A percentile compares a stretch with the other conserved stretches of the same genome.
Evolutionary conservation across 2,888 invertebrate species (phyloP).

Genomic region (Aphelenchoides bicaudatus): DNA sequence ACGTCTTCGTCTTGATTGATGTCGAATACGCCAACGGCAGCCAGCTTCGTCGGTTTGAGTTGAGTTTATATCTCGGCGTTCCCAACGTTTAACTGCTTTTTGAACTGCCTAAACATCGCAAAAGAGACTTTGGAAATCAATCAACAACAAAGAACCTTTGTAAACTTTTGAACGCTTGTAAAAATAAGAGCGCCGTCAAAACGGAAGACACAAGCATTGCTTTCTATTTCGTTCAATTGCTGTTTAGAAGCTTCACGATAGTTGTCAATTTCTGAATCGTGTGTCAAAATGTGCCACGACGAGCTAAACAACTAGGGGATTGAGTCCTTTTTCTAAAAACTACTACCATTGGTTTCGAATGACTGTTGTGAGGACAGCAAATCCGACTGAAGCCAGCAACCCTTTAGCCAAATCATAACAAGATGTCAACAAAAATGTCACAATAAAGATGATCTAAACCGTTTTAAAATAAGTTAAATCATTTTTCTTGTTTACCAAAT

Average conservation of each 20-base stretch:
- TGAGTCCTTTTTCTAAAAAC: not conserved
- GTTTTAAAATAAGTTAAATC: slow-evolving; percentile 16
- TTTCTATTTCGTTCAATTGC: slow-evolving; percentile 45
- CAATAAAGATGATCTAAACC: slow-evolving; percentile 51
- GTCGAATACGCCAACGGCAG: slow-evolving; percentile 17
- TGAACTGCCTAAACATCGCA: slow-evolving; percentile 25
- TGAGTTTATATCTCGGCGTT: slow-evolving; percentile 26
- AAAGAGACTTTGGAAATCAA: not conserved
- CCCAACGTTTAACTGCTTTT: slow-evolving; percentile 35
- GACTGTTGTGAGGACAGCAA: slow-evolving; percentile 54
- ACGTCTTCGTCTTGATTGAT: slow-evolving; percentile 1
- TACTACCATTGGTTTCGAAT: slow-evolving; percentile 49
- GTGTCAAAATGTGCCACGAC: slow-evolving; percentile 55
- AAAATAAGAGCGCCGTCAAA: slow-evolving; percentile 58
- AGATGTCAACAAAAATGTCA: slow-evolving; percentile 51
- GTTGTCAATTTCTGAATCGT: slow-evolving; percentile 38
- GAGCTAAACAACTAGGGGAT: slow-evolving; percentile 37
- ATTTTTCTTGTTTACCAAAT: slow-evolving; percentile 40
- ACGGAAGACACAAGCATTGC: slow-evolving; percentile 53
- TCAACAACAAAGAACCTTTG: slow-evolving; percentile 36
- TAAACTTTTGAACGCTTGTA: slow-evolving; percentile 53
- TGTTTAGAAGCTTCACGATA: slow-evolving; percentile 38
- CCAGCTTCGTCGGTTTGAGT: slow-evolving; percentile 25
- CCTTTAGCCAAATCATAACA: slow-evolving; percentile 58
- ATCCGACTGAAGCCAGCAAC: slow-evolving; percentile 48